Evolutionary conservation across 2,797 vertebrate genomes (phyloP), one percentile per base, ranked within the genome.

Genomic region (Apodemus agrarius): DNA sequence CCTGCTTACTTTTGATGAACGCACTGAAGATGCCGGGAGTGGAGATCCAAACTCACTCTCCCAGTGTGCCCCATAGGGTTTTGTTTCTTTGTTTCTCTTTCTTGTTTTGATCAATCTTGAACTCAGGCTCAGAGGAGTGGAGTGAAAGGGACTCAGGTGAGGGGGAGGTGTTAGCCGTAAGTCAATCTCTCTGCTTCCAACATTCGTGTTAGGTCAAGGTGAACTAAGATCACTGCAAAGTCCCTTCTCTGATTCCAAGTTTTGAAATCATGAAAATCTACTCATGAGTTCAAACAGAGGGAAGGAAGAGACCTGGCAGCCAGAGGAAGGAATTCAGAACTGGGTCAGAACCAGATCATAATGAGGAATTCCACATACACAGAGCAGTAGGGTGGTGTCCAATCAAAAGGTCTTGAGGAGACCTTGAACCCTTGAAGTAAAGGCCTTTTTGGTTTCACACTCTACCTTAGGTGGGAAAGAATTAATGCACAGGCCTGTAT

Each of bases 371-470:
- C 40, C 10, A 0, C 24, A n/a, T 34, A 0, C 22, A 49, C 16
- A 6, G 11, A 5, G 4, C 29, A 1, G 0, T 0, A 7, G 8
- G 2, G 10, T 2, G 7, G 24, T 31, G 13, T 46, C 52, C 4
- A 52, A 43, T 19, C 9, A 26, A n/a, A n/a, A 31, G 31, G 24
- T 13, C n/a, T 40, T 11, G 12, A 94, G 67, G 29, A n/a, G 43
- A 81, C 37, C 24, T n/a, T 29, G 37, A 91, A n/a, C 26, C 46
- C 59, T 29, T 26, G 79, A 29, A 67, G 4, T 21, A 67, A 59
- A n/a, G 61, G 29, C 17, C 46, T 52, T 52, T 81, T 10, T 88
- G 4, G 17, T 52, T 75, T 24, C 37, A 1, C 85, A 31, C 17
- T 86, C 13, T 9, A n/a, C 31, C 29, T 72, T 54, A 46, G 31